These are phyloP conservation scores for Helicoverpa armigera DNA, from an alignment of 1,140 invertebrate genomes.

Conservation along the genomic window DNA sequence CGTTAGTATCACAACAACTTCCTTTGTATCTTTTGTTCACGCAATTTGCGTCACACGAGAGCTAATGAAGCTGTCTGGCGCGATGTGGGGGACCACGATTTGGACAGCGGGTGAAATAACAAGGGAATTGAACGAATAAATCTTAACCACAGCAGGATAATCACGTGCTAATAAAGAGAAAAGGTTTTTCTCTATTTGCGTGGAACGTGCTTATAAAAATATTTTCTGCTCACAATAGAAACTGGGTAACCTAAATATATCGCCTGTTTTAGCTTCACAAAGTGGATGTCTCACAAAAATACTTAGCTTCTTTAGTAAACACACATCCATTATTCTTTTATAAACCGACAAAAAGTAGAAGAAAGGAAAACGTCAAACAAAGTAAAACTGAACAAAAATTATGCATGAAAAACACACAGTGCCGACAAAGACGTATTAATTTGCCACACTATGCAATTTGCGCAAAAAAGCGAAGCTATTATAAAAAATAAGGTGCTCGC, in stretches of 20 bases:
- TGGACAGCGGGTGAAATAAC: constrained; percentile 33
- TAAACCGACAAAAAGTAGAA: constrained; percentile 12
- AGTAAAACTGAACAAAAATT: constrained; percentile 45
- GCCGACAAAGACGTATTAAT: constrained; percentile 51
- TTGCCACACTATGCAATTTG: constrained; percentile 43
- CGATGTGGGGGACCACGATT: constrained; percentile 28
- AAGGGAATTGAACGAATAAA: constrained; percentile 11
- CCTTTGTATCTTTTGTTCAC: constrained; percentile 70
- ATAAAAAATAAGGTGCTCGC: constrained; percentile 37
- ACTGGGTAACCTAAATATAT: background rate
- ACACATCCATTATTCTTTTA: constrained; percentile 17
- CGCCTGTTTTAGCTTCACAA: background rate
- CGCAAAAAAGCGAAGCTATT: constrained; percentile 25
- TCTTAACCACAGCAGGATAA: constrained; percentile 21
- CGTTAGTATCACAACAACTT: constrained; percentile 71
- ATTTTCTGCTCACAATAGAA: too few species aligned
- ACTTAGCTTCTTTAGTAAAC: background rate
- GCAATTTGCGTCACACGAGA: constrained; percentile 49
- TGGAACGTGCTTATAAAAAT: background rate
- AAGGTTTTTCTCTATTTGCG: background rate
- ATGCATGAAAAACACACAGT: constrained; percentile 50
- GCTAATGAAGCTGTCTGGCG: constrained; percentile 50
- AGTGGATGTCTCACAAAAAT: constrained; percentile 6
- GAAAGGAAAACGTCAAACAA: constrained; percentile 20
- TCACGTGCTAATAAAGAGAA: constrained; percentile 4